Evolutionary conservation across 2,888 invertebrate species (phyloP).

Genomic region (Dimorphilus gyrociliatus): DNA sequence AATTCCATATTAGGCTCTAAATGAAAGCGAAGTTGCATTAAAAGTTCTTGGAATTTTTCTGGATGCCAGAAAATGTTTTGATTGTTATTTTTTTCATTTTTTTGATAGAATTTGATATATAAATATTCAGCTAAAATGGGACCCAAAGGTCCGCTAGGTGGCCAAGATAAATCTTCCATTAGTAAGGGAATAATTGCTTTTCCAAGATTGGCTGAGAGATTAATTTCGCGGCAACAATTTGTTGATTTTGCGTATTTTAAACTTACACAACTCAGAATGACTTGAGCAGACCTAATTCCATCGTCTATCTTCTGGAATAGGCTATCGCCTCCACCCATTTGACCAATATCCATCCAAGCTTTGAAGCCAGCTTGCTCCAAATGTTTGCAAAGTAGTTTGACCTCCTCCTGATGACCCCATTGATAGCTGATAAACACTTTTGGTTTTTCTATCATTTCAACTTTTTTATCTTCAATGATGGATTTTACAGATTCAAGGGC

Average conservation of each 20-base stretch:
- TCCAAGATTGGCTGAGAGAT: slow-evolving; percentile 22
- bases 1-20: slow-evolving; percentile 21
- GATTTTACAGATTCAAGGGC: slow-evolving; percentile 25
- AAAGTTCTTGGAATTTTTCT: slow-evolving; percentile 26
- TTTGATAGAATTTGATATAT: slow-evolving; percentile 27
- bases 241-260: slow-evolving; percentile 30
- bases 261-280: slow-evolving; percentile 24
- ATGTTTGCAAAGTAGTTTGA: slow-evolving; percentile 23
- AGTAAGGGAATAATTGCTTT: slow-evolving; percentile 31
- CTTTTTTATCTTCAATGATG: too few species aligned
- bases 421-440: slow-evolving; percentile 26
- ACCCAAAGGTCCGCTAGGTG: slow-evolving; percentile 32
- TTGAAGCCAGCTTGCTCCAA: slow-evolving; percentile 26
- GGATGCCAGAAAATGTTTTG: slow-evolving; percentile 26
- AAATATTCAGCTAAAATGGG: slow-evolving; percentile 33
- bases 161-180: slow-evolving; percentile 31
- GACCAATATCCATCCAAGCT: slow-evolving; percentile 34
- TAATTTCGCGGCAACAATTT: slow-evolving; percentile 33
- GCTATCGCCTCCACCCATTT: slow-evolving; percentile 37
- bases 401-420: slow-evolving; percentile 29
- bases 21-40: slow-evolving; percentile 25
- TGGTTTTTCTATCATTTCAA: too few species aligned
- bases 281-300: slow-evolving; percentile 25
- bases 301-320: slow-evolving; percentile 29
- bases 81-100: slow-evolving; percentile 14